Evolutionary conservation across 2,888 invertebrate genomes (phyloP).

Genomic region (Pachydiplax longipennis): DNA sequence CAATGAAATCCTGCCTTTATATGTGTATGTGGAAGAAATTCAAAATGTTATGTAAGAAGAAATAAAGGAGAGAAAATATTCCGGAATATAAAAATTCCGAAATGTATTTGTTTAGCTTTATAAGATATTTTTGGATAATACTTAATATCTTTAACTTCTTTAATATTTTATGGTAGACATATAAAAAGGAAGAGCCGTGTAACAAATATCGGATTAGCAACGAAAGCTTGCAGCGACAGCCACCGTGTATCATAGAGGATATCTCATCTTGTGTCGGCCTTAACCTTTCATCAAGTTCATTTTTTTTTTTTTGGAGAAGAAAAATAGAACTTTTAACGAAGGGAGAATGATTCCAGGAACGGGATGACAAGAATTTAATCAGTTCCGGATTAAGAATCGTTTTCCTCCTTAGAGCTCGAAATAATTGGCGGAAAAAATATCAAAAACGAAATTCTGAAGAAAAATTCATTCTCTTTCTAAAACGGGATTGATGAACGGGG

Average conservation of each 20-base stretch:
- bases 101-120: no score
- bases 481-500: background rate
- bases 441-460: background rate
- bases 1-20: no score
- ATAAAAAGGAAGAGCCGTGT: no score
- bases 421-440: slow-evolving; percentile 2
- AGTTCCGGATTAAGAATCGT: slow-evolving; percentile 25
- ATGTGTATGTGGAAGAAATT: no score
- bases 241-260: background rate
- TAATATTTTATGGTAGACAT: no score
- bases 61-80: no score
- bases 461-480: background rate
- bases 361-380: slow-evolving; percentile 33
- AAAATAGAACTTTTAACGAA: background rate
- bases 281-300: background rate
- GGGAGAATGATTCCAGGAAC: background rate
- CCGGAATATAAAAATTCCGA: no score
- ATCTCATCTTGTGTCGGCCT: background rate
- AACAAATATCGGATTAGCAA: background rate
- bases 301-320: background rate
- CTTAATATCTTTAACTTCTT: no score
- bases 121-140: no score
- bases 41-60: no score
- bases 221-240: background rate
- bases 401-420: background rate